phyloP scores from a whole-genome alignment of 2,888 invertebrate genomes.

The Drosophila maculinotata region DNA sequence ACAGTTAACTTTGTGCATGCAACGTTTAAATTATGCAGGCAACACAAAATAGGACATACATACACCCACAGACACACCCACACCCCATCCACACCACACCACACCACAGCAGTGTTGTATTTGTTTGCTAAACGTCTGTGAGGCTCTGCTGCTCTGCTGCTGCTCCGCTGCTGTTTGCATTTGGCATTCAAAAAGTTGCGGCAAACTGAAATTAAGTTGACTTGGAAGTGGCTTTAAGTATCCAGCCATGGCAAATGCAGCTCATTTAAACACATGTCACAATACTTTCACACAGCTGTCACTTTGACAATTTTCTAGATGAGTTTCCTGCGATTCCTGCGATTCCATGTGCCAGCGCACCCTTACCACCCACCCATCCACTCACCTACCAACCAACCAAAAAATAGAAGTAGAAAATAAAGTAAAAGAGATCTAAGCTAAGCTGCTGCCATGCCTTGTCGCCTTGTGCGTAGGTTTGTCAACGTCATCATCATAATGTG shows the following conservation, averaged over 20 bases:
- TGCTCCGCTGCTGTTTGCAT: constrained; percentile 51
- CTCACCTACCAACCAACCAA: constrained; percentile 10
- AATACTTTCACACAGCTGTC: constrained; percentile 80
- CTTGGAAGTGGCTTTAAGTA: constrained; percentile 65
- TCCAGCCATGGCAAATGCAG: constrained; percentile 62
- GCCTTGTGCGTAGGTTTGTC: constrained; percentile 72
- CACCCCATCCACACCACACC: too few species aligned
- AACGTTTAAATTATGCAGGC: constrained; percentile 77
- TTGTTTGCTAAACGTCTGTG: constrained; percentile 73
- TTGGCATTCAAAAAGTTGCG: constrained; percentile 65
- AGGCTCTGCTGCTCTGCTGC: constrained; percentile 19
- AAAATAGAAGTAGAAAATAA: constrained; percentile 2
- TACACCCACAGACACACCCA: background rate
- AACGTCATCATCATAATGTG: constrained; percentile 73
- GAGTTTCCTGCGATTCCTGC: constrained; percentile 72
- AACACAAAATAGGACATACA: constrained; percentile 50
- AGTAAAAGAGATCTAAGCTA: constrained; percentile 55
- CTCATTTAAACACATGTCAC: constrained; percentile 82
- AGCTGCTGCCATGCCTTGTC: constrained; percentile 51
- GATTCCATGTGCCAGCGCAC: constrained; percentile 3
- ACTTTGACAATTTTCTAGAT: constrained; percentile 82
- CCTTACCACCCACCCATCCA: too few species aligned
- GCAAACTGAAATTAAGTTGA: constrained; percentile 64
- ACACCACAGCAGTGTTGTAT: constrained; percentile 29
- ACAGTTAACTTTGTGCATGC: constrained; percentile 70